Percentiles rank a stretch among this genome's conserved stretches.
Conservation (phyloP, 2,888 invertebrate species). For the Acanthococcus lagerstroemiae region DNA sequence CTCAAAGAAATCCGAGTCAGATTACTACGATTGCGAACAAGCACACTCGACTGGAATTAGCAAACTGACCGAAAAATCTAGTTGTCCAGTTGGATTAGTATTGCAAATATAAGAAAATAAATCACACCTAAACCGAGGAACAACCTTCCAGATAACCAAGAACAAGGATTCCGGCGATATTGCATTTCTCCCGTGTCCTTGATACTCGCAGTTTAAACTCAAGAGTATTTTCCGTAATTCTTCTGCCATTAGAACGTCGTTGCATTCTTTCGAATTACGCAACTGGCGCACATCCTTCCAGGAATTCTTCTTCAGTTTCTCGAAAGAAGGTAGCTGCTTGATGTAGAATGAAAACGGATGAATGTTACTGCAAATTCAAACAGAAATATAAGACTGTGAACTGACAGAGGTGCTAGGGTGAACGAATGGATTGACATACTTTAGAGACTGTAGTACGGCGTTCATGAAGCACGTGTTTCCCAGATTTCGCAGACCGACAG, state of each 20-base stretch:
- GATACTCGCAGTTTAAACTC: slow-evolving; percentile 48
- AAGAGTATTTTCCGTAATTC: slow-evolving; percentile 68
- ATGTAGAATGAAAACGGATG: slow-evolving; percentile 74
- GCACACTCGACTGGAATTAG: too few species aligned
- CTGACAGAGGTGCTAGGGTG: neutral
- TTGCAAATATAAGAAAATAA: neutral
- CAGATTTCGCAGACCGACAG: slow-evolving; percentile 65
- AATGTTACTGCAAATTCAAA: slow-evolving; percentile 53
- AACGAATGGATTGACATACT: slow-evolving; percentile 40
- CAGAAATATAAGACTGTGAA: slow-evolving; percentile 3
- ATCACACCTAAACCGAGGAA: slow-evolving; percentile 58
- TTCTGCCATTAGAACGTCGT: slow-evolving; percentile 65
- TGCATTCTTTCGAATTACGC: slow-evolving; percentile 52
- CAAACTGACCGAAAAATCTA: too few species aligned
- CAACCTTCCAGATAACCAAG: slow-evolving; percentile 73
- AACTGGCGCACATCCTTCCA: slow-evolving; percentile 54
- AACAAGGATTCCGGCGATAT: slow-evolving; percentile 73
- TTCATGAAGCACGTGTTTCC: slow-evolving; percentile 84
- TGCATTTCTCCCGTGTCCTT: slow-evolving; percentile 60
- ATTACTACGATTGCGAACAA: too few species aligned
- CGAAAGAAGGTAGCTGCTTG: slow-evolving; percentile 63
- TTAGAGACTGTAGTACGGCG: slow-evolving; percentile 67
- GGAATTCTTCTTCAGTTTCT: slow-evolving; percentile 47
- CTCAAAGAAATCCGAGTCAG: too few species aligned
- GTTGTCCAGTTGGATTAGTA: too few species aligned